Evolutionary conservation across 35 echinoderm and acorn worm species (phyloP).

Genomic region (Diadema setosum): DNA sequence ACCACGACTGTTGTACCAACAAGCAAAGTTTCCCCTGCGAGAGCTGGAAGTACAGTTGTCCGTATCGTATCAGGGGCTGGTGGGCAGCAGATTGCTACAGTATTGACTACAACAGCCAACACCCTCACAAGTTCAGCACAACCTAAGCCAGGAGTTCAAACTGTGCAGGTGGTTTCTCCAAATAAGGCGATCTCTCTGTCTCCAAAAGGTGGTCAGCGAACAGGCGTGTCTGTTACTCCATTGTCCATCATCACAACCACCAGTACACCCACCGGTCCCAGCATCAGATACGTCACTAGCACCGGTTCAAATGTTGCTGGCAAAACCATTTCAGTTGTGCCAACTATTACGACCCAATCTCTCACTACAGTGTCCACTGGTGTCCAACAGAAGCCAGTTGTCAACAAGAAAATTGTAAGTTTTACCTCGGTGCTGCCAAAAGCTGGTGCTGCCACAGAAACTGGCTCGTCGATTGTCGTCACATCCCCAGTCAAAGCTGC

Average conservation of each 20-base stretch:
- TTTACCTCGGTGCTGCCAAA: neutral
- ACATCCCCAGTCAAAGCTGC: neutral
- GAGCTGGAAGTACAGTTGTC: conserved; percentile 3
- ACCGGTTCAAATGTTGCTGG: neutral
- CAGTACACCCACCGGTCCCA: neutral
- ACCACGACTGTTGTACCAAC: neutral
- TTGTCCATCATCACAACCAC: neutral
- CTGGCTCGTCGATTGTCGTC: neutral
- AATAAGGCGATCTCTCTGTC: neutral
- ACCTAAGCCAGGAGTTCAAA: neutral
- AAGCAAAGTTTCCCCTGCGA: neutral
- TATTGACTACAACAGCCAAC: neutral
- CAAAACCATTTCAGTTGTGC: neutral
- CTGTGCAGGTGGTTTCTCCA: neutral
- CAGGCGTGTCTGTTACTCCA: neutral
- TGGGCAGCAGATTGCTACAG: neutral
- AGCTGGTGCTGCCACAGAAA: neutral
- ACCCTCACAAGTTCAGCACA: neutral
- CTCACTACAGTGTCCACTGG: neutral
- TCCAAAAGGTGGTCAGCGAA: neutral
- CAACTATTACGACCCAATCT: neutral
- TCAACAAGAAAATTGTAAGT: neutral
- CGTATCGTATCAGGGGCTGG: neutral
- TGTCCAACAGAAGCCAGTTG: neutral
- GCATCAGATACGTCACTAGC: neutral